Evolutionary conservation across 2,888 invertebrate species (phyloP).

Genomic region (Microplitis deprimator): DNA sequence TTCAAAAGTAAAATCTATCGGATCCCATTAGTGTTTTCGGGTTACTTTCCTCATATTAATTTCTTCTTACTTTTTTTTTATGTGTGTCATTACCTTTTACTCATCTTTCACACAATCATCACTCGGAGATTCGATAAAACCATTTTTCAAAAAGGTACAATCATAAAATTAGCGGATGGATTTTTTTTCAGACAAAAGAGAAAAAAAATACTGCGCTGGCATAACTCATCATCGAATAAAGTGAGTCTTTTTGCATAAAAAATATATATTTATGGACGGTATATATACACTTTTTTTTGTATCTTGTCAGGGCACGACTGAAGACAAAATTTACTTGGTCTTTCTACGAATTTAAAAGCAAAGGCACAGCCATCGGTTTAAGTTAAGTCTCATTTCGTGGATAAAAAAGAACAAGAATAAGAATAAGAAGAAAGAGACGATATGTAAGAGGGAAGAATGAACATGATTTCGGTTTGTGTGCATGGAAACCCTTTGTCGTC

Average conservation of each 20-base stretch:
- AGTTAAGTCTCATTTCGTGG: not conserved
- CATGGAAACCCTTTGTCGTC: conserved; percentile 50
- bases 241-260: conserved; percentile 6
- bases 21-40: too few species aligned
- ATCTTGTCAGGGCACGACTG: conserved; percentile 26
- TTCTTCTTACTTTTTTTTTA: too few species aligned
- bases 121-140: not conserved
- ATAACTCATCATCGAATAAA: conserved; percentile 37
- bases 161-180: conserved; percentile 9
- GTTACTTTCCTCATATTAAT: too few species aligned
- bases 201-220: conserved; percentile 2
- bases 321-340: conserved; percentile 52
- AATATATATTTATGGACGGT: not conserved
- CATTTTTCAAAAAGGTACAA: not conserved
- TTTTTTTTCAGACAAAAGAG: not conserved
- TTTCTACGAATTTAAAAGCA: conserved; percentile 50
- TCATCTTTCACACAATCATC: not conserved
- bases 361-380: not conserved
- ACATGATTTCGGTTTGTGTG: conserved; percentile 24
- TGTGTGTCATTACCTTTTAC: too few species aligned
- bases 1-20: too few species aligned
- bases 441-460: not conserved
- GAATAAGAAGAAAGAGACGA: conserved; percentile 5
- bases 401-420: not conserved
- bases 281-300: conserved; percentile 10